phyloP scores from a whole-genome alignment of 30 jellyfish, hydroid and myxozoan genomes.

The Pseudorhiza aurosa region DNA sequence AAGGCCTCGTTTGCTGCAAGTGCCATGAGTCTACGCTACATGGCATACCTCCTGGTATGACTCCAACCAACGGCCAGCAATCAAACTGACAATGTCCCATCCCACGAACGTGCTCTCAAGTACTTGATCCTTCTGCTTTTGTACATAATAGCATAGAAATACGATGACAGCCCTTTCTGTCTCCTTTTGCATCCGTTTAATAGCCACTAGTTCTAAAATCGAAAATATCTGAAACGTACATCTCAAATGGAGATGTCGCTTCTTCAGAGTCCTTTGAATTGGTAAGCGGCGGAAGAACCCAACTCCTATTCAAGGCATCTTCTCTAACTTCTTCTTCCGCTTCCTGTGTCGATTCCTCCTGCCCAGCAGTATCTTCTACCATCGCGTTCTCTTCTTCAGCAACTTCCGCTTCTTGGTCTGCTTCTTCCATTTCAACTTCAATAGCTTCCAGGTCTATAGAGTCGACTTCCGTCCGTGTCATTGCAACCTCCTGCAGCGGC shows the following conservation, averaged over 20 bases:
- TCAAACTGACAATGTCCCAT: too few relatives aligned
- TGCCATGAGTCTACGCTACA: too few relatives aligned
- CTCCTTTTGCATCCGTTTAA: background rate
- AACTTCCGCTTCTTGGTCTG: background rate
- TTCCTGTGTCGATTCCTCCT: background rate
- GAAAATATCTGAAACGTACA: background rate
- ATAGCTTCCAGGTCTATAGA: too few relatives aligned
- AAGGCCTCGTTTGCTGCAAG: too few relatives aligned
- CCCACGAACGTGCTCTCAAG: too few relatives aligned
- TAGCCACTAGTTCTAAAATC: slow-evolving; percentile 10
- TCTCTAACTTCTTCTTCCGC: background rate
- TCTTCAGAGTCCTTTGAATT: background rate
- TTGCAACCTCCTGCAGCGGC: too few relatives aligned
- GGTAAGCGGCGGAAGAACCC: background rate
- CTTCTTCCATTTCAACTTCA: background rate
- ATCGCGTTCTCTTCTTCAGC: background rate
- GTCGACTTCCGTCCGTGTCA: too few relatives aligned
- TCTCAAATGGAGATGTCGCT: background rate
- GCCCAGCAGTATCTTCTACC: background rate
- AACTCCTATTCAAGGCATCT: background rate
- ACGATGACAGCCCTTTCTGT: background rate
- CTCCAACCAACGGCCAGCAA: too few relatives aligned
- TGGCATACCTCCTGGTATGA: too few relatives aligned
- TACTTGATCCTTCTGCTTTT: too few relatives aligned
- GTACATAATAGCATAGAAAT: too few relatives aligned